These are phyloP conservation scores for Scrobipalpa atriplicella DNA, from an alignment of 2,888 invertebrate species.

Conservation along the genomic window DNA sequence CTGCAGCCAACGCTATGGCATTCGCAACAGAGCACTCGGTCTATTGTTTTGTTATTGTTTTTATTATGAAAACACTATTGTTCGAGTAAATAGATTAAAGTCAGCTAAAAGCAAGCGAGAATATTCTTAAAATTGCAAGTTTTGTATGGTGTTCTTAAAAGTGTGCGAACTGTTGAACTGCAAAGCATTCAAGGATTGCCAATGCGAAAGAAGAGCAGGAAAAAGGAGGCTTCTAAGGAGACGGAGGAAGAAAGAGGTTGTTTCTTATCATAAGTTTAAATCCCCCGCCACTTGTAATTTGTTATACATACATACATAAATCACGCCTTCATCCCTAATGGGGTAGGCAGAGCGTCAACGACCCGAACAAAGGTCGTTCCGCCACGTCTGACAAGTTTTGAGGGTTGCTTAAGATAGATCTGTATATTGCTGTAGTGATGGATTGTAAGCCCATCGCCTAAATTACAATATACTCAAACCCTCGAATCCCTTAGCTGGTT, in stretches of 20 bases:
- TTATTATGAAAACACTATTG: conserved; percentile 38
- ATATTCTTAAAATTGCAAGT: not conserved
- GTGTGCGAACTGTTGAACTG: conserved; percentile 70
- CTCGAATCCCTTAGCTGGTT: no score
- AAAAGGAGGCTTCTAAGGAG: conserved; percentile 71
- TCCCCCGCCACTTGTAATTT: not conserved
- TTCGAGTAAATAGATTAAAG: conserved; percentile 31
- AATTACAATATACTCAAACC: no score
- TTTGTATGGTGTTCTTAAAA: conserved; percentile 66
- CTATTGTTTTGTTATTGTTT: conserved; percentile 48
- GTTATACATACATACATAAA: no score
- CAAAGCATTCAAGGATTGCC: conserved; percentile 72
- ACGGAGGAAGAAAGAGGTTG: conserved; percentile 61
- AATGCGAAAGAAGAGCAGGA: conserved; percentile 80
- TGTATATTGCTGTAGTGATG: no score
- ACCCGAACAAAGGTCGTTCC: no score
- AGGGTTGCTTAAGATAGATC: no score
- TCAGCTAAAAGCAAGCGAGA: not conserved
- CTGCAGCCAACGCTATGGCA: conserved; percentile 49
- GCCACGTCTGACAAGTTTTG: no score
- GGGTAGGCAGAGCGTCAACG: no score
- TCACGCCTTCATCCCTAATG: no score
- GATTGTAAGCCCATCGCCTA: no score
- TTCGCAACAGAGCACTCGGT: conserved; percentile 43
- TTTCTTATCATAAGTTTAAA: not conserved